Evolutionary conservation across 2,888 invertebrate species (phyloP).

Genomic region (Phengaris arion): DNA sequence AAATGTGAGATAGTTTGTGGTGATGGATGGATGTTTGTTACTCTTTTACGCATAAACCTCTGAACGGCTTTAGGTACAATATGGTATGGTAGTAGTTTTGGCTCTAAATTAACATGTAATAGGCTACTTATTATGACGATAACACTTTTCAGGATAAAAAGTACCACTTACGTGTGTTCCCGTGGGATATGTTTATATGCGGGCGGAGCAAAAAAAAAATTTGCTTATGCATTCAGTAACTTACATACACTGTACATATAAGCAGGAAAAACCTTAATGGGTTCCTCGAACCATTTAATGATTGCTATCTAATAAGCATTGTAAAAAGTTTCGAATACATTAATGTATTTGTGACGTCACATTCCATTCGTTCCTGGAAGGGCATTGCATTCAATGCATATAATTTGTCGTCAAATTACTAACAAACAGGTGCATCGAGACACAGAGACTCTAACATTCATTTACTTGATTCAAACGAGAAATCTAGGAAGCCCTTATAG

Average conservation of each 20-base stretch:
- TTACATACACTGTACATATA: not conserved
- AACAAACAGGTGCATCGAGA: not conserved
- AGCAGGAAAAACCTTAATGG: conserved; percentile 16
- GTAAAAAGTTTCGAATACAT: not conserved
- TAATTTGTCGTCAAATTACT: conserved; percentile 36
- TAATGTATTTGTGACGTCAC: conserved; percentile 31
- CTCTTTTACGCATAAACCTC: too few relatives aligned
- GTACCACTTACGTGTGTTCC: too few relatives aligned
- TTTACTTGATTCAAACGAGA: too few relatives aligned
- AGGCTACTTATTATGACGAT: too few relatives aligned
- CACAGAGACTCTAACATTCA: not conserved
- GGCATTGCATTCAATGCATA: conserved; percentile 37
- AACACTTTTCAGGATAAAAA: too few relatives aligned
- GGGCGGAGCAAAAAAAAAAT: not conserved
- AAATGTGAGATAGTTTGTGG: too few relatives aligned
- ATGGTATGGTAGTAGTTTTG: too few relatives aligned
- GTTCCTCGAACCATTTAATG: not conserved
- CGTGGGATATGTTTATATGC: too few relatives aligned
- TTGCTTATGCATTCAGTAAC: not conserved
- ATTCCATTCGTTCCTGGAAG: conserved; percentile 28
- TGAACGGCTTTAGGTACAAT: too few relatives aligned
- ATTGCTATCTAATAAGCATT: conserved; percentile 7
- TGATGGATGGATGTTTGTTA: too few relatives aligned
- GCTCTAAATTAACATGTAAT: too few relatives aligned
- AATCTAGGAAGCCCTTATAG: too few relatives aligned